Percentiles rank a stretch among this genome's conserved stretches.
Evolutionary conservation across 2,113 vertebrate species (phyloP).

Genomic region (Gila orcuttii): DNA sequence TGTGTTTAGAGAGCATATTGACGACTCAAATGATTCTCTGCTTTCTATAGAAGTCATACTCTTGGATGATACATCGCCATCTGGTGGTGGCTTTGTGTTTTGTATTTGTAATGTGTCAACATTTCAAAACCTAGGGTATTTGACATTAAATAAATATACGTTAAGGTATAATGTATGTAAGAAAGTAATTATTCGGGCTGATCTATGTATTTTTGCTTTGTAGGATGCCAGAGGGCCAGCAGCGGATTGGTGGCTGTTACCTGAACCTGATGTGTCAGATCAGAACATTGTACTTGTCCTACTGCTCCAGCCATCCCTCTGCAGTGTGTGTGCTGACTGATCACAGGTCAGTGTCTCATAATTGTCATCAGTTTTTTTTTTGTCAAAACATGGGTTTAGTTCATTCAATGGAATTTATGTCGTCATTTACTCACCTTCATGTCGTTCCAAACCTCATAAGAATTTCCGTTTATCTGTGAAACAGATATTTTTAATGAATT

Average conservation of each 20-base stretch:
- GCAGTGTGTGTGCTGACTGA: constrained; percentile 93
- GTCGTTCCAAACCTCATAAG: neutral
- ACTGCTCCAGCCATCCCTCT: constrained; percentile 93
- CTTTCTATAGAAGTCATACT: neutral
- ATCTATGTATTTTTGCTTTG: constrained; percentile 21
- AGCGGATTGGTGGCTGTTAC: constrained; percentile 89
- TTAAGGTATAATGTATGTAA: neutral
- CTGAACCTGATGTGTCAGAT: constrained; percentile 90
- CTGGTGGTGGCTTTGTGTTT: neutral
- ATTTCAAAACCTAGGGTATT: neutral
- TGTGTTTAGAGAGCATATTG: neutral
- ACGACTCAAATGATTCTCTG: neutral
- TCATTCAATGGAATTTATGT: too few relatives aligned
- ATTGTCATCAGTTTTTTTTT: too few relatives aligned
- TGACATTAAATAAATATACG: neutral
- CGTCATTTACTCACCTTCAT: too few relatives aligned
- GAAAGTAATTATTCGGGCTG: neutral
- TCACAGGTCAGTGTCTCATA: constrained; percentile 82
- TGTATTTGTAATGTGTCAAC: neutral
- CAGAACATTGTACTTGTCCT: constrained; percentile 87
- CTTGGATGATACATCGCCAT: neutral
- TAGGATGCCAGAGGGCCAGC: constrained; percentile 90
- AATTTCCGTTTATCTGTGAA: neutral
- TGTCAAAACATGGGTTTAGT: too few relatives aligned
- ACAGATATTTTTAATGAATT: neutral